Evolutionary conservation across 2,888 invertebrate species (phyloP), one percentile per base, ranked within the genome.

Genomic region (Iphiclides podalirius): DNA sequence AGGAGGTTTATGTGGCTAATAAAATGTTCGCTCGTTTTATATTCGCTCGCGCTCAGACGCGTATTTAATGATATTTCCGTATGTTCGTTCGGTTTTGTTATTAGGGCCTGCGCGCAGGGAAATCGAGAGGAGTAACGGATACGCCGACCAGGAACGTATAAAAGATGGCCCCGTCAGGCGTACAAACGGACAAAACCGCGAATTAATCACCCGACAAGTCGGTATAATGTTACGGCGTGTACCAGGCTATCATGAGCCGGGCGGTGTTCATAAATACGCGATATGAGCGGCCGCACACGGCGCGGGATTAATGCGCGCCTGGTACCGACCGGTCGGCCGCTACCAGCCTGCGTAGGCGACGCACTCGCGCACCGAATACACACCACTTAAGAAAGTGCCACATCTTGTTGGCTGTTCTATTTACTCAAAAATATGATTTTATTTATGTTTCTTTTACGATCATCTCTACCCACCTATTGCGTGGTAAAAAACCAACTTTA

Each of bases 211-310:
- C 66, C 55, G 59, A 66, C 70, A 65, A 61, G 70, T 62, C 64
- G 68, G 79, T 81, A 70, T 83, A 73, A 71, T 72, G 78, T 82
- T 81, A 79, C 79, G 41, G 59, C 59, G 58, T 59, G 74, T 70
- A 77, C 76, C 72, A 73, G 74, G 79, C 68, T 67, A 67, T 70
- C 82, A 80, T 75, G 75, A 67, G 57, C 57, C 52, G 58, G 59
- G 64, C 62, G 75, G 79, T 78, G 80, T 78, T 78, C 83, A 84
- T 86, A 85, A 85, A 85, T 83, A 79, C 78, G 70, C 67, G 68
- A 73, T 75, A 79, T 77, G 79, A 72, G 66, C 63, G 84, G 49
- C 86, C 86, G 78, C 86, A 84, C 85, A 84, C 84, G 66, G 74
- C 70, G 85, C 70, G 70, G 72, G 79, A 80, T 82, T 79, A 79